Base-by-base conservation (phyloP, 1,140 invertebrate genomes). In the Hycleus phaleratus region DNA sequence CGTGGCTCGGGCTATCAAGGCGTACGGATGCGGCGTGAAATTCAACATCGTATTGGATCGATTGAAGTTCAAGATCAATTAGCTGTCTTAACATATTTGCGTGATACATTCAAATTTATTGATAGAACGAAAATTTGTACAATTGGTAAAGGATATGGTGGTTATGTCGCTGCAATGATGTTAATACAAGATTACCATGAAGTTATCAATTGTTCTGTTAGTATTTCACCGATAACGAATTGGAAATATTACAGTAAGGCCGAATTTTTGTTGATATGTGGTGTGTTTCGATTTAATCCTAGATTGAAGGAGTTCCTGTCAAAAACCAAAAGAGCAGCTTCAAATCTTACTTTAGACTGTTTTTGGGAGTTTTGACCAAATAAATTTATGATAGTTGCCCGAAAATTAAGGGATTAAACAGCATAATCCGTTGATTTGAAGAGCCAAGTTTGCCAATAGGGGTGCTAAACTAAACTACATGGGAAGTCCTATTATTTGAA, bases 1-100 rank as follows among this genome's bases (percentile, higher is more conserved):
- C 76, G 89, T 51, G 90, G 90, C 4, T 85, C 85, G 25, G 86
- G 85, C 4, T 88, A 79, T 58, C 85, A 90, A 74, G 90, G 89
- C 9, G 83, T 90, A 61, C 79, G 82, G 32, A 76, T 88, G 49
- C 75, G 85, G 59, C 83, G 87, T 56, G 81, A 87, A 70, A 79
- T 91, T 7, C 87, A 89, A 66, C 81, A 82, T 57, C 65, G 69
- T 51, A 71, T 84, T 38, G 77, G 82, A 24, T 77, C 80, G 3
- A 79, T 83, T 2, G 83, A 84, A 62, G 81, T 95, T 0, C 85
- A 93, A 70, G 93, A 97, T 76, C 89, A 95, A 74, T 80, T 96
- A 24, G 86, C 86, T 25, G 92, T 92, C 5, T 74, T 92, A 24
- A 83, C 82, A 75, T 85, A 88, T 68, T 74, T 90, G 9, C 77